A percentile compares a stretch with the other conserved stretches of the same genome.
Evolutionary conservation across 1,140 invertebrate species (phyloP).

Genomic region (Euborellia annulipes): DNA sequence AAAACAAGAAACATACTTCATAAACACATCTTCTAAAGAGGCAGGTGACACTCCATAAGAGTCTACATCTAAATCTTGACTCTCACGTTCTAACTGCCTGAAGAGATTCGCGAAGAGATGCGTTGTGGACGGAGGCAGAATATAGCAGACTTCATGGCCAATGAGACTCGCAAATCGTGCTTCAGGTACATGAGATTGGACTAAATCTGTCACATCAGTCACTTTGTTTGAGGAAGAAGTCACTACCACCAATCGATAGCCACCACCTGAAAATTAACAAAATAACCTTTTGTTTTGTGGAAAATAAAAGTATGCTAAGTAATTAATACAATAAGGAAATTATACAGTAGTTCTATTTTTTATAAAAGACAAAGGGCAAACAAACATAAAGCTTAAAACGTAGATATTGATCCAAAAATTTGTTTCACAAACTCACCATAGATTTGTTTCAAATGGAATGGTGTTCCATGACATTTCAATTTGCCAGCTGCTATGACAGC

Average conservation of each 20-base stretch:
- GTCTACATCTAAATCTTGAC: slow-evolving; percentile 28
- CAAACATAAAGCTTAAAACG: too few relatives aligned
- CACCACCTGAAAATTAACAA: slow-evolving; percentile 33
- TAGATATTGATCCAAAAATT: too few relatives aligned
- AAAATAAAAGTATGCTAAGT: too few relatives aligned
- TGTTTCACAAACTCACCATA: slow-evolving; percentile 32
- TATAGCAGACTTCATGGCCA: slow-evolving; percentile 24
- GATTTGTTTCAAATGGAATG: slow-evolving; percentile 37
- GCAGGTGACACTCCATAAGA: slow-evolving; percentile 38
- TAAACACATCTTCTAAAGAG: slow-evolving; percentile 46
- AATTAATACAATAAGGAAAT: too few relatives aligned
- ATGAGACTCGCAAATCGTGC: slow-evolving; percentile 30
- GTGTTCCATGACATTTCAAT: slow-evolving; percentile 36
- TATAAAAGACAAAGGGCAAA: too few relatives aligned
- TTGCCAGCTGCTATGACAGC: slow-evolving; percentile 39
- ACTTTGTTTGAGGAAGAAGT: slow-evolving; percentile 26
- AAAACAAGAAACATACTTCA: too few relatives aligned
- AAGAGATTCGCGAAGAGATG: slow-evolving; percentile 29
- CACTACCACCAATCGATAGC: slow-evolving; percentile 33
- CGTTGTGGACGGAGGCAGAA: slow-evolving; percentile 20
- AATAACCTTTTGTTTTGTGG: too few relatives aligned
- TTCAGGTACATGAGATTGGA: slow-evolving; percentile 28
- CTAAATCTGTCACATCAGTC: slow-evolving; percentile 22
- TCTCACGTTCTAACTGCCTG: slow-evolving; percentile 27
- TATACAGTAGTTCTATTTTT: too few relatives aligned